Conservation (phyloP, 2,888 invertebrate genomes). For the Tenthredo distinguenda region DNA sequence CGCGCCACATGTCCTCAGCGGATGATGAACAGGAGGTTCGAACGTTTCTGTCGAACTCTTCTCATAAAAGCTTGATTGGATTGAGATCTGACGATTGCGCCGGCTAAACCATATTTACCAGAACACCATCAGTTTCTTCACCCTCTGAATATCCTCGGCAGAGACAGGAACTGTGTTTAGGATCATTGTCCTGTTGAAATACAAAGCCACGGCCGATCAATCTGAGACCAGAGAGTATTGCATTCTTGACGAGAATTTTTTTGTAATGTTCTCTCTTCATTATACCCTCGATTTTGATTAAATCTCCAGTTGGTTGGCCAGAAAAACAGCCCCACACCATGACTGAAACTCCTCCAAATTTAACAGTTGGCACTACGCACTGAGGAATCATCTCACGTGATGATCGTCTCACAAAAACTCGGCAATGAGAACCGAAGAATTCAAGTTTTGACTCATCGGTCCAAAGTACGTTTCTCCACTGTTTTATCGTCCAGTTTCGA, state of each 20-base stretch:
- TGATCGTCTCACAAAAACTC: too few species aligned
- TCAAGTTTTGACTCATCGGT: constrained; percentile 54
- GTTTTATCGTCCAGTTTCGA: constrained; percentile 51
- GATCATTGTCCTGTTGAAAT: constrained; percentile 61
- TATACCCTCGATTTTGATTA: constrained; percentile 60
- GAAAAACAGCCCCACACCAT: constrained; percentile 60
- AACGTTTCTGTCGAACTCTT: constrained; percentile 45
- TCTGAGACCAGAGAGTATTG: constrained; percentile 55
- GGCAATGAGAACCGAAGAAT: too few species aligned
- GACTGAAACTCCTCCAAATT: constrained; percentile 57
- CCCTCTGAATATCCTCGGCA: constrained; percentile 57
- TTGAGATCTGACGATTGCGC: constrained; percentile 18
- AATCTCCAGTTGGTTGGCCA: constrained; percentile 53
- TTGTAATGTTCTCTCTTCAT: constrained; percentile 58
- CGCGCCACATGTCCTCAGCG: too few species aligned
- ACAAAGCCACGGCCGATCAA: constrained; percentile 58
- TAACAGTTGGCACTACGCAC: constrained; percentile 58
- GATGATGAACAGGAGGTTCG: neutral
- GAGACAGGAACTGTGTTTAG: constrained; percentile 58
- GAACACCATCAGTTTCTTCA: neutral
- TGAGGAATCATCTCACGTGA: constrained; percentile 30
- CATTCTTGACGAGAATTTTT: constrained; percentile 55
- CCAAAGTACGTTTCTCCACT: constrained; percentile 56
- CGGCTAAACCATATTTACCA: constrained; percentile 46
- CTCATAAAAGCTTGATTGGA: constrained; percentile 37